Percentiles rank a stretch among this genome's conserved stretches.
These are phyloP conservation scores for Falco novaeseelandiae DNA, from an alignment of 2,797 vertebrate genomes.

Conservation along the genomic window DNA sequence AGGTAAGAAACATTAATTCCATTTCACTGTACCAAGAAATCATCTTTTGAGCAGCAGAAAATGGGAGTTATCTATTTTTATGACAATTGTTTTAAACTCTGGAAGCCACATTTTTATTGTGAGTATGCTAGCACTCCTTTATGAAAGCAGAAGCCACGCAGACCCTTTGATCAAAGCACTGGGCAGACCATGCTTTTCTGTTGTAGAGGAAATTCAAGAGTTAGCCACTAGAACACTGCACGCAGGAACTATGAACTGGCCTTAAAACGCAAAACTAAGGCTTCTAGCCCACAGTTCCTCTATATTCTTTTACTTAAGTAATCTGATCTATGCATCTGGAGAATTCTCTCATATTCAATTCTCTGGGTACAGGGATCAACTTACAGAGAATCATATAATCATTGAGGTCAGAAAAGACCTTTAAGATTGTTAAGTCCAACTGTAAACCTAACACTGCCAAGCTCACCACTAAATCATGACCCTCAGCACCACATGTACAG, in stretches of 20 bases:
- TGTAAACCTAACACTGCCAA: not conserved
- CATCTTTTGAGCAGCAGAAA: not conserved
- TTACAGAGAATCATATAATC: not conserved
- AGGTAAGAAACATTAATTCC: not conserved
- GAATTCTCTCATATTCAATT: not conserved
- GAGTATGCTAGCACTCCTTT: not conserved
- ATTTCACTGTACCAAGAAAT: not conserved
- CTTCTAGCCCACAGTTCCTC: not conserved
- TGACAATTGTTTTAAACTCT: not conserved
- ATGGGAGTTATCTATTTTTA: not conserved
- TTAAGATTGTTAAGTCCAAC: not conserved
- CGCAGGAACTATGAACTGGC: not conserved
- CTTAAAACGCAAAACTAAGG: not conserved
- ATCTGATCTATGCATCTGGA: not conserved
- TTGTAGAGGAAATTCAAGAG: not conserved
- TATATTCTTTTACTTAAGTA: not conserved
- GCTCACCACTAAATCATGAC: not conserved
- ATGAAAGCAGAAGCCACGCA: not conserved
- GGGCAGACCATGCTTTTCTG: not conserved
- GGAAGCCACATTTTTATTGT: not conserved
- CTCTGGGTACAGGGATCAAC: not conserved
- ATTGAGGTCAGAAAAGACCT: not conserved
- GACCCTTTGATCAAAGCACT: not conserved
- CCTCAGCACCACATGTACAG: fast-evolving
- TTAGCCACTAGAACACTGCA: not conserved